Conservation (phyloP, 2,888 invertebrate species). For the Blomia tropicalis region DNA sequence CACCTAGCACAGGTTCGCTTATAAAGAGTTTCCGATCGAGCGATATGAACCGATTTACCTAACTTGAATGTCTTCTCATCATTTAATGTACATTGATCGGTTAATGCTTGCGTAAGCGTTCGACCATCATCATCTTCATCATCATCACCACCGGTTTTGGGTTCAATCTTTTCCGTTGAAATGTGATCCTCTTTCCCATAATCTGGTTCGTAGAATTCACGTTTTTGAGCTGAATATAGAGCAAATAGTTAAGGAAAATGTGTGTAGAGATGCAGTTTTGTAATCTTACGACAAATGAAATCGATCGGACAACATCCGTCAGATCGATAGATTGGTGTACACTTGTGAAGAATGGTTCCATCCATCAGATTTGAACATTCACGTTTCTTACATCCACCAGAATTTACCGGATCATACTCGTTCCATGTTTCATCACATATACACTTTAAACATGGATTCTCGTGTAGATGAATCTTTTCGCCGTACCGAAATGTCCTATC, state of each 20-base stretch:
- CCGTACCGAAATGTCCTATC: conserved; percentile 25
- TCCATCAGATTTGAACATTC: conserved; percentile 25
- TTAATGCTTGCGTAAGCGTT: too few species aligned
- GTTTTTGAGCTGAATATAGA: background rate
- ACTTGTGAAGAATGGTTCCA: conserved; percentile 22
- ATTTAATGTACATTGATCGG: too few species aligned
- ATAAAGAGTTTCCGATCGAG: background rate
- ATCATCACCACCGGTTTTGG: background rate
- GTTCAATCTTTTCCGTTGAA: background rate
- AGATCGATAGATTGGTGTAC: conserved; percentile 29
- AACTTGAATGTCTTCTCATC: background rate
- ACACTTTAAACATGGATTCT: conserved; percentile 27
- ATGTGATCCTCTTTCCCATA: too few species aligned
- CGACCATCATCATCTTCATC: background rate
- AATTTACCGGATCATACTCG: conserved; percentile 21
- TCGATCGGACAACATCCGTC: conserved; percentile 29
- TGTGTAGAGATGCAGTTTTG: background rate
- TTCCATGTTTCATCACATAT: conserved; percentile 27
- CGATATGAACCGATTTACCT: background rate
- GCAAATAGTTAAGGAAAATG: background rate
- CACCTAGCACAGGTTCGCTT: background rate
- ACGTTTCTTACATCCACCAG: conserved; percentile 21
- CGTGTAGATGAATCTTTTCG: conserved; percentile 26
- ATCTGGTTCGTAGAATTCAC: background rate
- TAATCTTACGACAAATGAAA: conserved; percentile 29